phyloP scores from a whole-genome alignment of 35 echinoderm and acorn worm genomes.

The Apostichopus japonicus region DNA sequence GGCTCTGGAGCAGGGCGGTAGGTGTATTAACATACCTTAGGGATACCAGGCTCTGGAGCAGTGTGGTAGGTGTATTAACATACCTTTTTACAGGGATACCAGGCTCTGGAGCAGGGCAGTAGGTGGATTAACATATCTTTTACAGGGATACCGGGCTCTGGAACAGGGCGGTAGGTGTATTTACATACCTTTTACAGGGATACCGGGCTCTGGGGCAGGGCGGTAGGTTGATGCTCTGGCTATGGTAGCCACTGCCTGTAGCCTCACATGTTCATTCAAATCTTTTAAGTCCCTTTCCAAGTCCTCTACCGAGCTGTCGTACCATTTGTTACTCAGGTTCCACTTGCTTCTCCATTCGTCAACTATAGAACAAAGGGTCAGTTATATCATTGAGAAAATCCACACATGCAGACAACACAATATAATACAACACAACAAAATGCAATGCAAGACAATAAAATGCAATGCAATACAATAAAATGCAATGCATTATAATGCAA shows the following conservation, averaged over 20 bases:
- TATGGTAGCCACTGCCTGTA: conserved; percentile 85
- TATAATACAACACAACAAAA: no score
- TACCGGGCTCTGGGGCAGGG: conserved; percentile 67
- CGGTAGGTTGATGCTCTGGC: conserved; percentile 85
- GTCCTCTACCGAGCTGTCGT: conserved; percentile 77
- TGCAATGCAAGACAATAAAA: no score
- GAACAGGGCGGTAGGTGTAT: conserved; percentile 63
- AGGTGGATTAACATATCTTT: conserved; percentile 47
- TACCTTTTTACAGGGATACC: conserved; percentile 50
- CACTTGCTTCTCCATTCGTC: conserved; percentile 91
- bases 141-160: conserved; percentile 69
- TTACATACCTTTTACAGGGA: conserved; percentile 75
- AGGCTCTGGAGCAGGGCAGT: no score
- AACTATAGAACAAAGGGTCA: conserved; percentile 46
- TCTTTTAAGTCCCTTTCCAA: conserved; percentile 78
- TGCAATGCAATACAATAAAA: no score
- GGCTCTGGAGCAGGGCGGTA: no score
- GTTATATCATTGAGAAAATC: no score
- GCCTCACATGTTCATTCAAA: conserved; percentile 84
- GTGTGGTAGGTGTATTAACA: conserved; percentile 63
- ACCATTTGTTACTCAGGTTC: conserved; percentile 89
- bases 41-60: conserved; percentile 68
- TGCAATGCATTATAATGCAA: no score
- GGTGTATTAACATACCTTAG: conserved; percentile 51
- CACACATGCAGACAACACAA: no score